These are phyloP conservation scores for Osmerus eperlanus DNA, from an alignment of 2,113 vertebrate species.

Conservation along the genomic window DNA sequence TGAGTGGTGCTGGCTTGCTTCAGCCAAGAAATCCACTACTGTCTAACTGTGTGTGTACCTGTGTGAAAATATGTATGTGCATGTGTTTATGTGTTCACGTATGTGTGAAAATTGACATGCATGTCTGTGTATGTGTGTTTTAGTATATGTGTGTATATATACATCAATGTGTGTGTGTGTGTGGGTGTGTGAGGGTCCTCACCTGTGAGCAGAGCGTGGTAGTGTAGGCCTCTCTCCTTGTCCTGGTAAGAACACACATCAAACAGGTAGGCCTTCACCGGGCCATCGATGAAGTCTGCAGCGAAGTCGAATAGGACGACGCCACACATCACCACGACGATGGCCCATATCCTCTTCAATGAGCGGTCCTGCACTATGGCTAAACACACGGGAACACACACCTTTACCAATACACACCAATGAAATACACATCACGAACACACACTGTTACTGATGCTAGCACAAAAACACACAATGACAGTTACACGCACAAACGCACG, in stretches of 20 bases:
- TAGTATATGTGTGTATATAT: background rate
- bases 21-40: background rate
- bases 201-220: conserved; percentile 96
- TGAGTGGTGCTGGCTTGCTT: conserved; percentile 35
- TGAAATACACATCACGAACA: background rate
- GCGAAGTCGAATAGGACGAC: conserved; percentile 97
- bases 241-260: conserved; percentile 93
- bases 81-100: conserved; percentile 5
- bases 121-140: conserved; percentile 1
- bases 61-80: background rate
- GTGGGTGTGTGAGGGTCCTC: conserved; percentile 28
- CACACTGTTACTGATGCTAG: background rate
- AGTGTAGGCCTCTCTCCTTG: conserved; percentile 92
- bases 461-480: no score
- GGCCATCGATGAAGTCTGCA: conserved; percentile 96
- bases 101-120: background rate
- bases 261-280: conserved; percentile 97
- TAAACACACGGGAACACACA: conserved; percentile 44
- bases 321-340: conserved; percentile 88
- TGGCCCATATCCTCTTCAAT: conserved; percentile 75
- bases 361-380: conserved; percentile 55
- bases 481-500: background rate
- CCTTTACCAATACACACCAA: no score
- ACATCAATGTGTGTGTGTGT: background rate
- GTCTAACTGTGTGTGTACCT: background rate